Conservation (phyloP, 2,797 vertebrate genomes). For the Chloroceryle amazona region DNA sequence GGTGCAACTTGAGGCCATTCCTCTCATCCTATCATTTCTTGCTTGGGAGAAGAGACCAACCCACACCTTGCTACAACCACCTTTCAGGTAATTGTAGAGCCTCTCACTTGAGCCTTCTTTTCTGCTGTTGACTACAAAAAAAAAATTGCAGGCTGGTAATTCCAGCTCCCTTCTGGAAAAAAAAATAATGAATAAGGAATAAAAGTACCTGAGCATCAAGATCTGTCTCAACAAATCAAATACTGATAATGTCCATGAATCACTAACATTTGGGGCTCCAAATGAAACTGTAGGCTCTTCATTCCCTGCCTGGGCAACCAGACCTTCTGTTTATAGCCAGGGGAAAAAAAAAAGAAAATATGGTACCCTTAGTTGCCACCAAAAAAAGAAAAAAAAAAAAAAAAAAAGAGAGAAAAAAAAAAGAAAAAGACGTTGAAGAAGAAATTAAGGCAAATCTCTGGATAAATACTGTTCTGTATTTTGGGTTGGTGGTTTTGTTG, state of each 20-base stretch:
- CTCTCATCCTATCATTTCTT: too few species aligned
- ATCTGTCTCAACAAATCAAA: neutral
- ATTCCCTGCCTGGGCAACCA: neutral
- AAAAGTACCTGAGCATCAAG: neutral
- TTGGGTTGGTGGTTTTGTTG: too few species aligned
- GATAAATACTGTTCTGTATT: neutral
- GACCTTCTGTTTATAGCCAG: neutral
- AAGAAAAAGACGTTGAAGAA: neutral
- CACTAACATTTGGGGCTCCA: neutral
- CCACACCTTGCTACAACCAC: too few species aligned
- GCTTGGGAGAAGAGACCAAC: too few species aligned
- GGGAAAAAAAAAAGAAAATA: neutral
- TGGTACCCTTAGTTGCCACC: neutral
- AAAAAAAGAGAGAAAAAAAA: neutral
- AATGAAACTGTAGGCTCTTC: neutral
- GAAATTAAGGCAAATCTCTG: neutral
- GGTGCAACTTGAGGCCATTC: too few species aligned
- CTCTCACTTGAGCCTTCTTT: neutral
- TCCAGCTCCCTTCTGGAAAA: neutral
- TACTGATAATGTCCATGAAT: neutral
- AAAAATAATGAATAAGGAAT: neutral
- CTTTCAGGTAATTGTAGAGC: too few species aligned
- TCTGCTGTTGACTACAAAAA: neutral
- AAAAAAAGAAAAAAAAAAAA: neutral
- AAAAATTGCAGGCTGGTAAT: neutral